Evolutionary conservation across 37 sponge, comb jelly and placozoan genomes (phyloP).

Genomic region (Aphrocallistes beatrix): DNA sequence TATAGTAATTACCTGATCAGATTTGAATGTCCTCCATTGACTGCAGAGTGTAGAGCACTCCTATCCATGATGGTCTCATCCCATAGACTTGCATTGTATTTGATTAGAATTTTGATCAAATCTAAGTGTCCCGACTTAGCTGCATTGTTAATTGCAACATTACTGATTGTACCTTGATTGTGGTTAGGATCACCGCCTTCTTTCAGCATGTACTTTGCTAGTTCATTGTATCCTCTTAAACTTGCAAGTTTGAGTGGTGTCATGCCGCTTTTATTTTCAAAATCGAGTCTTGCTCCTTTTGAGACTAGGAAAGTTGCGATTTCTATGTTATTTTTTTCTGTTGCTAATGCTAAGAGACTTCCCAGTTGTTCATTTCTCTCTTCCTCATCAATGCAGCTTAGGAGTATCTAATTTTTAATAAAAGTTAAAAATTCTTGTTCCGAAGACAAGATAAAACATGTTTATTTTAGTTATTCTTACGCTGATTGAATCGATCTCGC

Average conservation of each 20-base stretch:
- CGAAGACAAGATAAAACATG: too few species aligned
- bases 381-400: background rate
- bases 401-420: too few species aligned
- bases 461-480: too few species aligned
- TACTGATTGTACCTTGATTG: background rate
- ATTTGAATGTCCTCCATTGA: background rate
- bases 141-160: background rate
- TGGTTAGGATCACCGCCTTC: constrained; percentile 4
- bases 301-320: background rate
- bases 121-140: background rate
- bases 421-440: too few species aligned
- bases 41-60: background rate
- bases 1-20: background rate
- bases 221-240: background rate
- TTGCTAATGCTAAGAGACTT: background rate
- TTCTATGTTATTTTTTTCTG: background rate
- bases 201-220: background rate
- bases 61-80: background rate
- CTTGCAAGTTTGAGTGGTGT: background rate
- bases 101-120: background rate
- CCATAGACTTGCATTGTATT: background rate
- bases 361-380: background rate
- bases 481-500: background rate
- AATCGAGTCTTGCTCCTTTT: background rate
- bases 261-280: background rate